These are phyloP conservation scores for Thaumatotibia leucotreta DNA, from an alignment of 1,140 invertebrate species.

Conservation along the genomic window DNA sequence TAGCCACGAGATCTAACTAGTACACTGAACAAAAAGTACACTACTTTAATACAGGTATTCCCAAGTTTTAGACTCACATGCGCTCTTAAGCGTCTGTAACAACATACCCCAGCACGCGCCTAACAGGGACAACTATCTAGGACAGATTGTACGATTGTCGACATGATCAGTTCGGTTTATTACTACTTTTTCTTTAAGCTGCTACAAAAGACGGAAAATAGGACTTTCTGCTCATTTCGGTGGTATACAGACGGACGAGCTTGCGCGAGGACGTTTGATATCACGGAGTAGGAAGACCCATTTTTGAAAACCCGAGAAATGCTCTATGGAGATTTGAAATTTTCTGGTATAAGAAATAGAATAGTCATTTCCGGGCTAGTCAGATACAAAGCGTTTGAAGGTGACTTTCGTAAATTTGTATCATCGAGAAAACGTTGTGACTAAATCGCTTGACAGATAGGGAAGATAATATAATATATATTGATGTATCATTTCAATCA, in stretches of 20 bases:
- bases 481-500: not conserved
- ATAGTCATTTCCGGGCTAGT: too few relatives aligned
- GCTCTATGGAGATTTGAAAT: too few relatives aligned
- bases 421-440: not conserved
- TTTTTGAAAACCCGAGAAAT: too few relatives aligned
- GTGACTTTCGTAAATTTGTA: not conserved
- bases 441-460: not conserved
- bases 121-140: not conserved
- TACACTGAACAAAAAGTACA: not conserved
- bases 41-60: not conserved
- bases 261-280: too few relatives aligned
- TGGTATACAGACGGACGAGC: too few relatives aligned
- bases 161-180: not conserved
- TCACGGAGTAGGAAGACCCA: too few relatives aligned
- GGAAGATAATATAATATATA: not conserved
- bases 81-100: not conserved
- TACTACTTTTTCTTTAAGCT: not conserved
- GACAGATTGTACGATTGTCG: slow-evolving; percentile 4
- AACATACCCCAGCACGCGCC: not conserved
- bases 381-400: too few relatives aligned
- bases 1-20: not conserved
- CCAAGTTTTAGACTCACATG: not conserved
- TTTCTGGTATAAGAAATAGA: too few relatives aligned
- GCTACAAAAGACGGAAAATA: not conserved
- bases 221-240: not conserved